phyloP scores from a whole-genome alignment of 2,888 invertebrate genomes.

The Eupeodes luniger region DNA sequence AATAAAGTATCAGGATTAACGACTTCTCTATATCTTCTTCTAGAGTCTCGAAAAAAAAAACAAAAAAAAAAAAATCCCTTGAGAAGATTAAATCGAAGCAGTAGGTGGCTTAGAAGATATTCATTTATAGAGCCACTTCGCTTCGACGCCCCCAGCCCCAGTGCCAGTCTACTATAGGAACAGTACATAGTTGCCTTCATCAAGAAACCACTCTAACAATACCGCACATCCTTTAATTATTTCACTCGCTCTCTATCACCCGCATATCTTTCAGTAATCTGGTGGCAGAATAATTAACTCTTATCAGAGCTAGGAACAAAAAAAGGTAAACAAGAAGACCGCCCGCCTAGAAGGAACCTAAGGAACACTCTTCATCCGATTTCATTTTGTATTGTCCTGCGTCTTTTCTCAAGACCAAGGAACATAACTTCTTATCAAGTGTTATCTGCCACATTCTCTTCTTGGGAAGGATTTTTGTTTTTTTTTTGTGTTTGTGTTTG shows the following conservation, averaged over 20 bases:
- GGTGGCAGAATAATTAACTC: constrained; percentile 71
- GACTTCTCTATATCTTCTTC: neutral
- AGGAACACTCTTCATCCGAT: constrained; percentile 51
- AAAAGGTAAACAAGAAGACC: constrained; percentile 48
- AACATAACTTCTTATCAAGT: constrained; percentile 75
- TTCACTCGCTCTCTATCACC: constrained; percentile 45
- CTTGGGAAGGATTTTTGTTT: constrained; percentile 34
- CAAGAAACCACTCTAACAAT: constrained; percentile 47
- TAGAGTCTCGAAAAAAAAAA: neutral
- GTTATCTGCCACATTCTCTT: constrained; percentile 64
- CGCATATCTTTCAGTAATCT: constrained; percentile 47
- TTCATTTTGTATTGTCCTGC: constrained; percentile 59
- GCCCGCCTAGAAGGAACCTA: constrained; percentile 31
- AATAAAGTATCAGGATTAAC: constrained; percentile 1
- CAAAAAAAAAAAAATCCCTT: no score
- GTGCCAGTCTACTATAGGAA: no score
- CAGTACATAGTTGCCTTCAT: constrained; percentile 5
- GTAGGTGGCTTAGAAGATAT: constrained; percentile 34
- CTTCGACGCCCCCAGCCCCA: neutral
- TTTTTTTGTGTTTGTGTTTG: neutral
- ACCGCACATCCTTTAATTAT: constrained; percentile 69
- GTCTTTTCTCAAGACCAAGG: constrained; percentile 51
- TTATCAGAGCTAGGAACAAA: constrained; percentile 39
- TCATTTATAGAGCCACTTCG: constrained; percentile 32
- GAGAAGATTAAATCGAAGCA: constrained; percentile 12